A percentile compares a stretch with the other conserved stretches of the same genome.
These are phyloP conservation scores for Megastigmus dorsalis DNA, from an alignment of 2,888 invertebrate genomes.

Conservation along the genomic window DNA sequence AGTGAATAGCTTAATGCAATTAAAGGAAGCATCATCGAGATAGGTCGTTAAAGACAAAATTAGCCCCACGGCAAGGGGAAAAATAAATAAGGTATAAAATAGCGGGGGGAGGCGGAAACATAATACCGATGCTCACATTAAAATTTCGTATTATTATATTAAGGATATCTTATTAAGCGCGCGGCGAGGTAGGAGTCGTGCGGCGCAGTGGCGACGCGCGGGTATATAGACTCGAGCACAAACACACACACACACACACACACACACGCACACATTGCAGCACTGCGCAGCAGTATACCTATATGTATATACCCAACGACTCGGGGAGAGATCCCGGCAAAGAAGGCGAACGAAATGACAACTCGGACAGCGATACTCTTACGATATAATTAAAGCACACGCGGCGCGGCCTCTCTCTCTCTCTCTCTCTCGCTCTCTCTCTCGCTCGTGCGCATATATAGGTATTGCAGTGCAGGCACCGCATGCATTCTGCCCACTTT, in stretches of 20 bases:
- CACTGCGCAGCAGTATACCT: not conserved
- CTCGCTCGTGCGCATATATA: not conserved
- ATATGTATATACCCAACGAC: too few species aligned
- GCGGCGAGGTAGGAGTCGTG: not conserved
- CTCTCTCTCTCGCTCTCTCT: not conserved
- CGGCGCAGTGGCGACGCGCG: not conserved
- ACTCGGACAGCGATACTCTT: conserved; percentile 39
- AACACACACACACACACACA: too few species aligned
- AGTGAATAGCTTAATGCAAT: conserved; percentile 18
- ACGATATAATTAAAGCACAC: conserved; percentile 37
- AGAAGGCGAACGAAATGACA: conserved; percentile 35
- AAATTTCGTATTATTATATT: conserved; percentile 38
- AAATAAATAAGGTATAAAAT: conserved; percentile 16
- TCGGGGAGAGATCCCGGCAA: not conserved
- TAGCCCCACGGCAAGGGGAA: not conserved
- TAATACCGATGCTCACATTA: conserved; percentile 33
- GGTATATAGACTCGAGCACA: too few species aligned
- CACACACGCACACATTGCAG: not conserved
- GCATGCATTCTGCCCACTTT: too few species aligned
- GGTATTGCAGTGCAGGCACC: too few species aligned
- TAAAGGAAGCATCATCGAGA: not conserved
- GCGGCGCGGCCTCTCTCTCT: not conserved
- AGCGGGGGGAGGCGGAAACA: conserved; percentile 30
- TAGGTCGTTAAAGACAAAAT: conserved; percentile 1
- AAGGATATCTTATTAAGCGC: conserved; percentile 42